Base-by-base conservation (phyloP, 2,113 vertebrate genomes). In the Notothenia coriiceps region DNA sequence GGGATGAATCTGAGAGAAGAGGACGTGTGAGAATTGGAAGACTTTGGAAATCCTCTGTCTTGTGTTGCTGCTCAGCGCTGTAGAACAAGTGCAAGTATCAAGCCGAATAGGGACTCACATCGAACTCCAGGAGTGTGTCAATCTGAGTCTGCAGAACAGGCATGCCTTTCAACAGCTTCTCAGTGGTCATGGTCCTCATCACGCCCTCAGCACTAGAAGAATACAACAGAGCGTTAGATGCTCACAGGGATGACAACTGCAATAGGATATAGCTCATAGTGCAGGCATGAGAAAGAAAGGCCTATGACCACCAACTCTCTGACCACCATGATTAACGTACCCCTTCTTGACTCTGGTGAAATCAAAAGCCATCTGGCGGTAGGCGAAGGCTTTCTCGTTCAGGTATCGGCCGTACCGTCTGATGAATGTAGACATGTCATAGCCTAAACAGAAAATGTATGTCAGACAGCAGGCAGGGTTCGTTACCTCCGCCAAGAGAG, bases 281-380 rank as follows among this genome's bases (percentile, higher is more conserved):
- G 29, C 14, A 50, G 29, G 11, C 40, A 1, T 14, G 18, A 68
- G 11, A 18, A 20, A 52, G 29, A 50, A 51, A 15, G 29, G 9
- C 35, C 46, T 22, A 14, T 14, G 20, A 62, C 14, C 69, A 50
- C 18, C 55, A 43, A 6, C 2, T 44, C 64, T 60, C 15, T 14
- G 29, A 40, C 15, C 22, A 1, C 33, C 2, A 17, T 25, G 13
- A 60, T 61, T 18, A 40, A 84, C 96, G 57, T 95, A 99, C 98
- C 98, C 98, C 83, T 99, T 99, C 89, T 99, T 99, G 89, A 99
- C 98, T 95, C 98, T 96, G 91, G 97, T 97, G 92, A 99, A 99
- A 91, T 99, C 98, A 93, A 99, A 99, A 86, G 98, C 98, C 98
- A 99, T 99, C 88, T 99, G 97, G 75, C 98, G 97, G 92, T 99